Base-by-base conservation (phyloP, 2,888 invertebrate genomes). In the Ochropleura leucogaster region DNA sequence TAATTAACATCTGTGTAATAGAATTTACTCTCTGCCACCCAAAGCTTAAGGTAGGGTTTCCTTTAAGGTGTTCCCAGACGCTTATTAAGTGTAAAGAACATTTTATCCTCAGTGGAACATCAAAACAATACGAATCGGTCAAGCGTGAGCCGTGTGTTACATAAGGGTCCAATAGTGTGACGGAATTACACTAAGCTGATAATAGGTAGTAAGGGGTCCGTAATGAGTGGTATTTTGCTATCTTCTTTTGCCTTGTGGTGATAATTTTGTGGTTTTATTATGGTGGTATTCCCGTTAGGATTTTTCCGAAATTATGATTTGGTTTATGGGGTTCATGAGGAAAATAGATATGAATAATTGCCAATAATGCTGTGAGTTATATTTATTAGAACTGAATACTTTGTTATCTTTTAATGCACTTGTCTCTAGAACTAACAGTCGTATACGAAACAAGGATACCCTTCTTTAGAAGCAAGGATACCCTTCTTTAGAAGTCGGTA, bases 21-120 rank as follows among this genome's bases (percentile, higher is more conserved):
- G 18, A 87, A 64, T 74, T 42, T 10, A 62, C 30, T 69, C 80
- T 68, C 44, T 83, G 67, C 44, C 0, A 0, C 12, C 16, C 7
- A 9, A 9, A 2, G 0, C 0, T 20, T 77, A 86, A 77, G 72
- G 82, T 74, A 44, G 40, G 57, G 3, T 63, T 72, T 77, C 3
- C 30, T 69, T 46, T 51, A 53, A 70, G 55, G 53, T 18, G 4
- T 51, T 77, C 59, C 72, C 64, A 71, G 70, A 83, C 85, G 82
- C 85, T 83, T 87, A 87, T 85, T 85, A 86, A 84, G 86, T 87
- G 87, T 87, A 86, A 87, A 85, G 86, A 87, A 87, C 86, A 87
- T 85, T 85, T 84, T 83, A 87, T 80, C 78, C 83, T 79, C 79
- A 65, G 59, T 78, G 73, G 85, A 79, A 83, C 80, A 85, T 87